Base-by-base conservation (phyloP, 2,888 invertebrate species). In the Chesias legatella region DNA sequence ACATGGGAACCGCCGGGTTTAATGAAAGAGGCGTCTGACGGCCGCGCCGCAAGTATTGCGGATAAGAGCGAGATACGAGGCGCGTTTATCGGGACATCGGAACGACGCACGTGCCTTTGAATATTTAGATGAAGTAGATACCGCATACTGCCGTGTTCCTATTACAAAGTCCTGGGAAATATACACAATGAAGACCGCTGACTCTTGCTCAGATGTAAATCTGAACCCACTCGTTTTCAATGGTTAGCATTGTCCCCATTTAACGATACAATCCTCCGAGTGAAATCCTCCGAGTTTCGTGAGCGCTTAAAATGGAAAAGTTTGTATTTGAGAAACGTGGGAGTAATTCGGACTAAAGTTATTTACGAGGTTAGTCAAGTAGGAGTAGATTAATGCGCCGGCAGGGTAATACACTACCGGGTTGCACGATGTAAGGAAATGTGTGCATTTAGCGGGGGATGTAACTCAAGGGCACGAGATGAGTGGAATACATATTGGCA, bases 51-150 rank as follows among this genome's bases (percentile, higher is more conserved):
- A 66, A 67, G 46, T 42, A 58, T 63, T 59, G 67, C 51, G 63
- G 73, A 75, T 76, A 75, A 77, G 73, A 73, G 71, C 73, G 72
- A 84, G 73, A 63, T 79, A 81, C 75, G 79, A 78, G 75, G 62
- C 59, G 62, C 55, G 67, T 72, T 76, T 83, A 83, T 81, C 83
- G 72, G 63, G 63, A 65, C 71, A 78, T 78, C 75, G 56, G 60
- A 69, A 74, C 69, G 65, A 63, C 65, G 80, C 78, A 76, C 79
- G 81, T 78, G 83, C 73, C 72, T 71, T 64, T 61, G 75, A 47
- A 50, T 48, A 51, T 51, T 53, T 35, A 50, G 48, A 53, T 77
- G 65, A 60, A 61, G 58, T 62, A 57, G 78, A 71, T 76, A 76
- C 62, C 66, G 57, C 62, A 59, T 69, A 65, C 66, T 74, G 67